Evolutionary conservation across 2,888 invertebrate species (phyloP), one percentile per base, ranked within the genome.

Genomic region (Iselma pallidipennis): DNA sequence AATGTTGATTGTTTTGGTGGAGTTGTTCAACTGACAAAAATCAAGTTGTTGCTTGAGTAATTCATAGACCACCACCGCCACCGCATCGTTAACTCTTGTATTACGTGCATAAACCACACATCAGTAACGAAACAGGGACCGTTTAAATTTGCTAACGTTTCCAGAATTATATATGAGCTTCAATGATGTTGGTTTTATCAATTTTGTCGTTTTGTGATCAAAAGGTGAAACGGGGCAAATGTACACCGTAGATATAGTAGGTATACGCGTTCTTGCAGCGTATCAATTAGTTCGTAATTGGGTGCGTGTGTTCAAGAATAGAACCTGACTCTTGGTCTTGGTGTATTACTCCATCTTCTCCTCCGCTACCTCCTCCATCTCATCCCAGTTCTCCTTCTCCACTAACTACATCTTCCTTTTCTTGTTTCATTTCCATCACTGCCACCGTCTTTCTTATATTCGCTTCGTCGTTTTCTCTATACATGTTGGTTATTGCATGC

Each of bases 261-360:
- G n/a, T n/a, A n/a, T n/a, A n/a, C 56, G 49, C 62, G 60, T 68
- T 63, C 68, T 67, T 66, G 54, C 33, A 57, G 65, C 61, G 63
- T 67, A 71, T 71, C 69, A 70, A 71, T 71, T 71, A 71, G 66
- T 64, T 65, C 60, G 65, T 71, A 71, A 71, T 69, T 70, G 69
- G 71, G 70, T 69, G 69, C 65, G 68, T 66, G 66, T 67, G 66
- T 66, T 58, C 59, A 48, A 16, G 37, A 14, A 12, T 16, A 56
- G 57, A 61, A 57, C 59, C 56, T 55, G 58, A 61, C 48, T 59
- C 64, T 61, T 61, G 63, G 61, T 59, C 64, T 61, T 61, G 63
- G 61, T 37, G 9, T 33, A n/a, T 31, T 31, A 31, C 54, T 51
- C 59, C 61, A 56, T 55, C 56, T 55, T 57, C 62, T 61, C 52